Evolutionary conservation across 2,113 vertebrate genomes (phyloP).

Genomic region (Choloepus hoffmanni): DNA sequence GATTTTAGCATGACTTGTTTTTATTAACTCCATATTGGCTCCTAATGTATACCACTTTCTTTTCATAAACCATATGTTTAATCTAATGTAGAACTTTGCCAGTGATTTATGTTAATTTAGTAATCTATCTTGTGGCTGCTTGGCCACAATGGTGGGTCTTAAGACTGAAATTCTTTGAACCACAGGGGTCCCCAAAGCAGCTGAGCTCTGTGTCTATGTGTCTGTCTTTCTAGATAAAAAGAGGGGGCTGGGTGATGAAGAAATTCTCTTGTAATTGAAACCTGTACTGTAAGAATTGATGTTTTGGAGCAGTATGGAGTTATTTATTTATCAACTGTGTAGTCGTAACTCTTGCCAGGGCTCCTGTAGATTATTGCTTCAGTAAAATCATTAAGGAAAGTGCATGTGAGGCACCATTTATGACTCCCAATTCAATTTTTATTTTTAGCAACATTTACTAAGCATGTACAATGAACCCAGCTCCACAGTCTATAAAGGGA

Average conservation of each 20-base stretch:
- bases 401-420: not conserved
- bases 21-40: not conserved
- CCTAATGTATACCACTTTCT: not conserved
- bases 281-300: not conserved
- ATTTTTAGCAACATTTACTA: not conserved
- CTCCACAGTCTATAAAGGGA: not conserved
- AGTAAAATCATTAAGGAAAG: not conserved
- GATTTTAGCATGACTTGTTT: not conserved
- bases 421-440: not conserved
- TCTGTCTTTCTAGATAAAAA: not conserved
- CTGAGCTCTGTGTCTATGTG: not conserved
- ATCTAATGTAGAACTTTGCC: not conserved
- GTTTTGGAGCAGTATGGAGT: not conserved
- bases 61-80: constrained; percentile 37
- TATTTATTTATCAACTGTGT: not conserved
- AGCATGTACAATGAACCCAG: not conserved
- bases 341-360: not conserved
- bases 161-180: constrained; percentile 35
- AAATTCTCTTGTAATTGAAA: constrained; percentile 23
- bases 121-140: not conserved
- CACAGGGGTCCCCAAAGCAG: not conserved
- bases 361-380: not conserved
- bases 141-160: not conserved
- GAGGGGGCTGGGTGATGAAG: not conserved
- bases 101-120: constrained; percentile 26